Conservation (phyloP, 92 coral and sea anemone species). For the Umimayanthus chanpuru region DNA sequence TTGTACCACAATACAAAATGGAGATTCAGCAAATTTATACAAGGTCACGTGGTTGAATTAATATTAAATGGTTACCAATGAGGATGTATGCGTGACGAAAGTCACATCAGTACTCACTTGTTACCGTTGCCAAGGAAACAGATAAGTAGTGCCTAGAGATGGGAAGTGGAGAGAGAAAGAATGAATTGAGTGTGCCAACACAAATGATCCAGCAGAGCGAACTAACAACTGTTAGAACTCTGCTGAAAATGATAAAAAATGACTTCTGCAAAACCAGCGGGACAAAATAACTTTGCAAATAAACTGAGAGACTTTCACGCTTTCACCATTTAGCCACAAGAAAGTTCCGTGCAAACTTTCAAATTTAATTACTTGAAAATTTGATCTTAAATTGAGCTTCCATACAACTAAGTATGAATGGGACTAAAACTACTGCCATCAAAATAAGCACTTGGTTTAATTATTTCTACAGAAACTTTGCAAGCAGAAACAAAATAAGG, state of each 20-base stretch:
- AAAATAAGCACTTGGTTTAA: not conserved
- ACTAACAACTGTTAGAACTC: not conserved
- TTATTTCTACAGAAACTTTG: no score
- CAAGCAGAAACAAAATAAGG: not conserved
- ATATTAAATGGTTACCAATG: constrained; percentile 13
- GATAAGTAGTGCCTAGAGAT: constrained; percentile 48
- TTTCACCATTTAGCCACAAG: no score
- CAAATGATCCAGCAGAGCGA: constrained; percentile 3
- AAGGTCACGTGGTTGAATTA: not conserved
- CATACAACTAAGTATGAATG: no score
- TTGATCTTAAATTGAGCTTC: not conserved
- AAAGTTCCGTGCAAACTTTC: not conserved
- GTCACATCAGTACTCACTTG: constrained; percentile 37
- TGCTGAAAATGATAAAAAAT: not conserved
- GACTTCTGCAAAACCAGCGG: not conserved
- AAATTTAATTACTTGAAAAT: not conserved
- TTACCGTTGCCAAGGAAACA: constrained; percentile 51
- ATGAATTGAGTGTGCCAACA: constrained; percentile 31
- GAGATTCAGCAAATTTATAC: not conserved
- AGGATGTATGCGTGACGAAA: not conserved
- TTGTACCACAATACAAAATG: not conserved
- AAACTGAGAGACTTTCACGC: not conserved
- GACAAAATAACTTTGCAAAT: not conserved
- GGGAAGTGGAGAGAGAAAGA: constrained; percentile 35
- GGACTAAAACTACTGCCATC: not conserved